Conservation (phyloP, 2,888 invertebrate genomes). For the Germaria angustata region DNA sequence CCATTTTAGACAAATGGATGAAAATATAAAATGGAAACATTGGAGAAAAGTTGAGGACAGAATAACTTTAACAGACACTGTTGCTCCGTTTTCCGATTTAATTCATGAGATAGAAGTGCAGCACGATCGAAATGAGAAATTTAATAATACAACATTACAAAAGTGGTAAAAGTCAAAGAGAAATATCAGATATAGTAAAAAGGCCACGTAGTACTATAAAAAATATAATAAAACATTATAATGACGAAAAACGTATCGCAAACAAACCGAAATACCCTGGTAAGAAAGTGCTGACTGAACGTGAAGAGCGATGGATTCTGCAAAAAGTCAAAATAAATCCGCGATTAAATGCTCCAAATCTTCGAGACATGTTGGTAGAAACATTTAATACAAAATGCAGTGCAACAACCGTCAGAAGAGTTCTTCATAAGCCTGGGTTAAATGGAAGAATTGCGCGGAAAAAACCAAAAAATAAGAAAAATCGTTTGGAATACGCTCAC, state of each 20-base stretch:
- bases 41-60: slow-evolving; percentile 37
- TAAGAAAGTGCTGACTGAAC: background rate
- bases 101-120: slow-evolving; percentile 36
- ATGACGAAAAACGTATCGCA: background rate
- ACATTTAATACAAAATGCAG: too few species aligned
- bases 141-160: too few species aligned
- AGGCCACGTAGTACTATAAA: slow-evolving; percentile 13
- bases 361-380: too few species aligned
- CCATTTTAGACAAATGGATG: slow-evolving; percentile 16
- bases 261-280: background rate
- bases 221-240: background rate
- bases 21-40: slow-evolving; percentile 32
- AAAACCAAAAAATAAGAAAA: too few species aligned
- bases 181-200: background rate
- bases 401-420: too few species aligned
- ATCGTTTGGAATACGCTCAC: too few species aligned
- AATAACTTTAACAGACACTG: slow-evolving; percentile 32
- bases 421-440: too few species aligned
- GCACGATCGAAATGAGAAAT: slow-evolving; percentile 19
- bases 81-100: slow-evolving; percentile 35
- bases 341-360: too few species aligned
- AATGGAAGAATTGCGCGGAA: too few species aligned
- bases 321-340: too few species aligned
- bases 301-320: too few species aligned
- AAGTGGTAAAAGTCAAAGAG: too few species aligned